phyloP scores from a whole-genome alignment of 1,140 invertebrate genomes.

The Holcopasites calliopsidis region DNA sequence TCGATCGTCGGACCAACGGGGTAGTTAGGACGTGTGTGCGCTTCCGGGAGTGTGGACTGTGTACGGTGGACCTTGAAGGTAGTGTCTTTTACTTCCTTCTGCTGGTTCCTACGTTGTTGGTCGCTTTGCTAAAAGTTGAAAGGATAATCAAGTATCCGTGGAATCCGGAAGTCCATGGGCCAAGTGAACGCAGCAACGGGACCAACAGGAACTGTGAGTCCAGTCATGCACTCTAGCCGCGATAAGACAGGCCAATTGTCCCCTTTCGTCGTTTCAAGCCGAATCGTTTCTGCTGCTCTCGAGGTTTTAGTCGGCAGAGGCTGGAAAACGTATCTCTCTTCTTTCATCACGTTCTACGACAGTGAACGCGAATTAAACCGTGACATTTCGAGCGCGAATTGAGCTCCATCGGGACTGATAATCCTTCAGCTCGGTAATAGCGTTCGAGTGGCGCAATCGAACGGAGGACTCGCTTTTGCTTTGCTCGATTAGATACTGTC shows the following conservation, averaged over 20 bases:
- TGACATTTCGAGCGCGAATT: not conserved
- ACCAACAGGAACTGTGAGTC: conserved; percentile 22
- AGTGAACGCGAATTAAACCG: not conserved
- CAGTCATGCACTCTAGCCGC: conserved; percentile 31
- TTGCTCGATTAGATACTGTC: conserved; percentile 9
- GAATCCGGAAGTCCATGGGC: not conserved
- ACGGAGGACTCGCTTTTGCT: not conserved
- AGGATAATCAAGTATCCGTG: not conserved
- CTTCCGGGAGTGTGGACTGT: conserved; percentile 18
- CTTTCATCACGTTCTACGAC: not conserved
- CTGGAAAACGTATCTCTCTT: too few species aligned
- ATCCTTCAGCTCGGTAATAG: conserved; percentile 5
- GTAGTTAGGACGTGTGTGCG: not conserved
- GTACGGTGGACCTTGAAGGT: not conserved
- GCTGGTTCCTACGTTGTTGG: not conserved
- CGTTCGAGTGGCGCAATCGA: conserved; percentile 17
- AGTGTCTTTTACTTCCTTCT: not conserved
- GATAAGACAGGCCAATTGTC: conserved; percentile 20
- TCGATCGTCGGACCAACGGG: conserved; percentile 9
- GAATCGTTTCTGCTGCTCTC: not conserved
- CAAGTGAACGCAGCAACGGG: conserved; percentile 19
- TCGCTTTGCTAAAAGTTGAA: not conserved
- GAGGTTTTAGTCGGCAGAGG: too few species aligned
- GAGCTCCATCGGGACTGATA: not conserved
- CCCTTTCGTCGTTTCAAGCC: not conserved